Percentiles rank a stretch among this genome's conserved stretches.
These are phyloP conservation scores for Cardiocondyla obscurior DNA, from an alignment of 1,140 invertebrate genomes.

Conservation along the genomic window DNA sequence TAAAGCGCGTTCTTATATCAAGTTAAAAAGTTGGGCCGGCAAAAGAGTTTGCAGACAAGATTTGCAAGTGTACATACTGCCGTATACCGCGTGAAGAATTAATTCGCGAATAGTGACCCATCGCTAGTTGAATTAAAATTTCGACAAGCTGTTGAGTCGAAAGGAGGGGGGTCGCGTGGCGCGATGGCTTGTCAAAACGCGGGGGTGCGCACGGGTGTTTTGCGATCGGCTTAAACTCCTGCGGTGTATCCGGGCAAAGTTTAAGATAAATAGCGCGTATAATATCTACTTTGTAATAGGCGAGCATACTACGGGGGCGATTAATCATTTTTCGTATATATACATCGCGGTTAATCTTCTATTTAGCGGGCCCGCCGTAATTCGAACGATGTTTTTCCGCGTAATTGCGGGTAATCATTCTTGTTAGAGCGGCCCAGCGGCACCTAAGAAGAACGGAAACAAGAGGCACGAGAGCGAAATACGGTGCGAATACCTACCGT, in stretches of 20 bases:
- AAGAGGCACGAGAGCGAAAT: conserved; percentile 51
- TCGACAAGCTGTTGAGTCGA: background rate
- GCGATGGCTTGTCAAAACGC: background rate
- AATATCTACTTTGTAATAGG: conserved; percentile 38
- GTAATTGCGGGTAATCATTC: conserved; percentile 56
- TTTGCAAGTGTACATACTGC: background rate
- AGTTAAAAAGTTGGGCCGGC: background rate
- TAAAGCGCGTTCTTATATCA: conserved; percentile 73
- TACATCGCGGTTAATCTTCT: conserved; percentile 61
- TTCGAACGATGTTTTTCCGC: conserved; percentile 57
- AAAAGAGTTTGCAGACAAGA: background rate
- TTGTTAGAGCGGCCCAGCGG: conserved; percentile 46
- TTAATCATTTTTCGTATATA: conserved; percentile 48
- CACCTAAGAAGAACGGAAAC: conserved; percentile 46
- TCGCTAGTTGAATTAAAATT: background rate
- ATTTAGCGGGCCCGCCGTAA: conserved; percentile 51
- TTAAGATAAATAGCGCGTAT: conserved; percentile 34
- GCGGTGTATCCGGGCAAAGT: conserved; percentile 14
- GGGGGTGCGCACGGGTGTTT: background rate
- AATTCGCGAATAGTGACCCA: background rate
- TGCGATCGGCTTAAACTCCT: conserved; percentile 36
- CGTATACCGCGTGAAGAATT: background rate
- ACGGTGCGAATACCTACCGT: conserved; percentile 54
- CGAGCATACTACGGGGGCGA: conserved; percentile 23
- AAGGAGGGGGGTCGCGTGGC: background rate